Conservation (phyloP, 2,113 vertebrate genomes). For the Anolis sagrei region DNA sequence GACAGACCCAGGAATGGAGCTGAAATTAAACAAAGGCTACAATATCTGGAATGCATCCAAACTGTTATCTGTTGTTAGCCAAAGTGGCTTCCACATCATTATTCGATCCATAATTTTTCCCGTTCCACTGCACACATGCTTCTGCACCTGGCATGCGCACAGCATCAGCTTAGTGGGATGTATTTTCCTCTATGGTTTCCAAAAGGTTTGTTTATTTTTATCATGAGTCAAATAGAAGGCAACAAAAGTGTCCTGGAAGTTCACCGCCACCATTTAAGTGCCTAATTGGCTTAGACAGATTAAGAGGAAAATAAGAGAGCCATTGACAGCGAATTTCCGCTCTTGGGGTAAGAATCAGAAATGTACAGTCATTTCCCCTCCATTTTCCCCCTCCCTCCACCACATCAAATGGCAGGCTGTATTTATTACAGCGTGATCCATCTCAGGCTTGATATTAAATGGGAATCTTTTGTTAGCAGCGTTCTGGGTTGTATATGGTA, state of each 20-base stretch:
- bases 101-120: conserved; percentile 73
- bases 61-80: conserved; percentile 66
- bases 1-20: conserved; percentile 68
- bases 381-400: background rate
- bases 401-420: conserved; percentile 46
- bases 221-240: conserved; percentile 69
- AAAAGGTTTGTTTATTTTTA: conserved; percentile 71
- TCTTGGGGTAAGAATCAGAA: conserved; percentile 48
- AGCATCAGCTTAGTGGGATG: conserved; percentile 60
- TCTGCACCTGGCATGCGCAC: conserved; percentile 39
- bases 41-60: conserved; percentile 70
- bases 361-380: conserved; percentile 47
- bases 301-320: conserved; percentile 53
- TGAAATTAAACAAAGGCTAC: conserved; percentile 75
- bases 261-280: conserved; percentile 58
- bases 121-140: conserved; percentile 70
- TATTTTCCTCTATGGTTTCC: conserved; percentile 53
- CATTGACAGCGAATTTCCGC: conserved; percentile 45
- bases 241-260: conserved; percentile 70
- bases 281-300: conserved; percentile 68
- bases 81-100: conserved; percentile 66
- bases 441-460: conserved; percentile 49
- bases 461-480: conserved; percentile 50
- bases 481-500: conserved; percentile 42
- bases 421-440: conserved; percentile 46